Conservation (phyloP, 2,797 vertebrate species). For the Cryptoprocta ferox region DNA sequence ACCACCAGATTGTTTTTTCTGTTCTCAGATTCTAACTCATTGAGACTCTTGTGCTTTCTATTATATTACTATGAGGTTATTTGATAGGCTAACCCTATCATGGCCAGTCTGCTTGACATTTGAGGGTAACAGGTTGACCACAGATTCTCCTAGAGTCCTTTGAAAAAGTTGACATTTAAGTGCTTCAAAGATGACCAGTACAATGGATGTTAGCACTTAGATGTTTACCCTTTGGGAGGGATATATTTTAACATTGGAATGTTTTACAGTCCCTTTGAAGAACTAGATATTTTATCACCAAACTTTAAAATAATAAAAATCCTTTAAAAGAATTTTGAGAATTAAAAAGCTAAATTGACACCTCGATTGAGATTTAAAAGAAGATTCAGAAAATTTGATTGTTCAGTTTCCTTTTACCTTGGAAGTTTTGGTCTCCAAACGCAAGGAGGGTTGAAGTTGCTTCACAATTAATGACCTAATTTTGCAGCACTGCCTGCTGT, state of each 20-base stretch:
- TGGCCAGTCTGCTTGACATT: background rate
- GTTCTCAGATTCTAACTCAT: conserved; percentile 43
- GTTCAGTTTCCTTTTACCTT: background rate
- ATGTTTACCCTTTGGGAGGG: background rate
- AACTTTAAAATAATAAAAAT: background rate
- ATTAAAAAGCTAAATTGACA: background rate
- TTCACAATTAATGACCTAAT: conserved; percentile 75
- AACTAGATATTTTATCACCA: conserved; percentile 13
- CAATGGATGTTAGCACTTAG: background rate
- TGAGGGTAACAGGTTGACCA: background rate
- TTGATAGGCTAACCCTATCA: background rate
- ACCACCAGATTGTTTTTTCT: background rate
- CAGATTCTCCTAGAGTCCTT: background rate
- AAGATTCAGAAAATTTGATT: conserved; percentile 44
- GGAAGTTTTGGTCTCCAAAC: conserved; percentile 55
- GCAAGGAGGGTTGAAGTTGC: conserved; percentile 21
- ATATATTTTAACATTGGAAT: conserved; percentile 24
- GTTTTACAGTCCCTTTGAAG: background rate
- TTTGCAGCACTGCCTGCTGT: conserved; percentile 41
- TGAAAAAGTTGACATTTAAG: background rate
- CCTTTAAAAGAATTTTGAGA: conserved; percentile 39
- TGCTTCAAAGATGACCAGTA: background rate
- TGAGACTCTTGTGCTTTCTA: background rate
- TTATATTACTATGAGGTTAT: background rate
- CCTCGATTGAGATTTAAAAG: background rate